These are phyloP conservation scores for Chesias legatella DNA, from an alignment of 2,888 invertebrate genomes.

Conservation along the genomic window DNA sequence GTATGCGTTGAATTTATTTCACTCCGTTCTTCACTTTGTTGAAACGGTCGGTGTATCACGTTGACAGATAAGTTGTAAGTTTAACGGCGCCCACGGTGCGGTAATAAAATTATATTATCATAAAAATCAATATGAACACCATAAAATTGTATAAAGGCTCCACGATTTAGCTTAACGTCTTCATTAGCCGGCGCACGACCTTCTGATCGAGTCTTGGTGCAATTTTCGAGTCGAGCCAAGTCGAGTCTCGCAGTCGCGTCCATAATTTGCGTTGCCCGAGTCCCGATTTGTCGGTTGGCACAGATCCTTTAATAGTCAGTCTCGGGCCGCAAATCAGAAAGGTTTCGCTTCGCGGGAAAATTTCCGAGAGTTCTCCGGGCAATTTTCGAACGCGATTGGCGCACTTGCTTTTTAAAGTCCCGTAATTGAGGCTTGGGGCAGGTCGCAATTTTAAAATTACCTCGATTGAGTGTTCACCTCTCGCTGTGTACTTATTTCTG, in stretches of 20 bases:
- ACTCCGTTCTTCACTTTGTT: slow-evolving; percentile 39
- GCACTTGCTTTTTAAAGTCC: slow-evolving; percentile 42
- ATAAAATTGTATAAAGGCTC: slow-evolving; percentile 59
- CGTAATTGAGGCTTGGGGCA: slow-evolving; percentile 69
- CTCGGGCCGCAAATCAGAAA: slow-evolving; percentile 55
- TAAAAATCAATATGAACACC: slow-evolving; percentile 73
- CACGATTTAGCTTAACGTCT: slow-evolving; percentile 73
- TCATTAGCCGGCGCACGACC: slow-evolving; percentile 72
- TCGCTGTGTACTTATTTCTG: slow-evolving; percentile 39
- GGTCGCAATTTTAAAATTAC: slow-evolving; percentile 74
- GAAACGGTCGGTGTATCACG: slow-evolving; percentile 12
- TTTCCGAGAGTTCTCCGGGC: slow-evolving; percentile 61
- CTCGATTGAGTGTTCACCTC: slow-evolving; percentile 65
- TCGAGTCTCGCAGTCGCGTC: slow-evolving; percentile 49
- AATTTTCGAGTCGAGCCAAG: slow-evolving; percentile 64
- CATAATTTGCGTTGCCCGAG: slow-evolving; percentile 67
- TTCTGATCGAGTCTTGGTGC: slow-evolving; percentile 56
- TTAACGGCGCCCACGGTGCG: slow-evolving; percentile 41
- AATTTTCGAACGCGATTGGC: slow-evolving; percentile 68
- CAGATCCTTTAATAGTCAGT: slow-evolving; percentile 15
- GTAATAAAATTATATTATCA: slow-evolving; percentile 65
- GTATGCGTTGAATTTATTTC: slow-evolving; percentile 60
- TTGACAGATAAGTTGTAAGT: slow-evolving; percentile 17
- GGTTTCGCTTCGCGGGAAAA: slow-evolving; percentile 57
- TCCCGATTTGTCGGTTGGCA: slow-evolving; percentile 59